Evolutionary conservation across 2,113 vertebrate genomes (phyloP).

Genomic region (Caranx ignobilis): DNA sequence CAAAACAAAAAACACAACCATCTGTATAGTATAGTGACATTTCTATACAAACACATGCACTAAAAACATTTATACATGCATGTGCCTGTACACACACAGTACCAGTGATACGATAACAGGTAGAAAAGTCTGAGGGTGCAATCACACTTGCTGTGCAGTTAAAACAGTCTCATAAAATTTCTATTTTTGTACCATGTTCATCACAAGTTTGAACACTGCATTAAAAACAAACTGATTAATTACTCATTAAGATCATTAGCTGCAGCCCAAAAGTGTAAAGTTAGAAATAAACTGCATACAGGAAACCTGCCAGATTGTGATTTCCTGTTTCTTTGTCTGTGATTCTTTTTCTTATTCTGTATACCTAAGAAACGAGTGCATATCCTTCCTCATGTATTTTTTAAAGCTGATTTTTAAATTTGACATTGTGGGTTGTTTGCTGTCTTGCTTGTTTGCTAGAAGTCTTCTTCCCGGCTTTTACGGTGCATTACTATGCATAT

Average conservation of each 20-base stretch:
- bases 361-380: not conserved
- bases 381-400: not conserved
- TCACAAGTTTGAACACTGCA: not conserved
- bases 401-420: not conserved
- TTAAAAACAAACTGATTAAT: not conserved
- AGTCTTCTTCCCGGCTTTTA: not conserved
- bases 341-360: not conserved
- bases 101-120: conserved; percentile 11
- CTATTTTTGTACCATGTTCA: not conserved
- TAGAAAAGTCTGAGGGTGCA: conserved; percentile 40
- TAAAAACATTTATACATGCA: conserved; percentile 47
- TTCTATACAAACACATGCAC: conserved; percentile 47
- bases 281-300: not conserved
- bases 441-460: not conserved
- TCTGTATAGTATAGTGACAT: not conserved
- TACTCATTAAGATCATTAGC: not conserved
- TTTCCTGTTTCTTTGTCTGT: not conserved
- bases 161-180: not conserved
- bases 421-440: not conserved
- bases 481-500: not conserved
- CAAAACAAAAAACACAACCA: conserved; percentile 17
- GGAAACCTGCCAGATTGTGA: not conserved
- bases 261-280: not conserved
- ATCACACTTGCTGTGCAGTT: conserved; percentile 26
- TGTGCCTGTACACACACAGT: conserved; percentile 33